These are phyloP conservation scores for Scotopteryx bipunctaria DNA, from an alignment of 2,888 invertebrate genomes.

Conservation along the genomic window DNA sequence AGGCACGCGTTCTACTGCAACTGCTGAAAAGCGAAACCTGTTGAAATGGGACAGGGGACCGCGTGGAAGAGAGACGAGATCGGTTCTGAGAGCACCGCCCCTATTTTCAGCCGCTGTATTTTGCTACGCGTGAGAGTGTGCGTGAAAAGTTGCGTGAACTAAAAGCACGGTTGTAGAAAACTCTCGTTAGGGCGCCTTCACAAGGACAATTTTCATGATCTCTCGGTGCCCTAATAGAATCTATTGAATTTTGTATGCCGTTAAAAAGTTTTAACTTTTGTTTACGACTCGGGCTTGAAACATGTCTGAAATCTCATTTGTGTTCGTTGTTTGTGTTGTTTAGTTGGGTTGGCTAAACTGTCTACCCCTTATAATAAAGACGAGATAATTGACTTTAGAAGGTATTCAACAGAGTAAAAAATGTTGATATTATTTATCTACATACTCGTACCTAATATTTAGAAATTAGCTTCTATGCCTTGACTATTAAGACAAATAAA, in stretches of 20 bases:
- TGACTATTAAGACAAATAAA: too few relatives aligned
- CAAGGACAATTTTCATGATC: slow-evolving; percentile 68
- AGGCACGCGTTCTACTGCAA: slow-evolving; percentile 78
- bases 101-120: slow-evolving; percentile 75
- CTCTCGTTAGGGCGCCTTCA: slow-evolving; percentile 77
- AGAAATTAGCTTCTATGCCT: too few relatives aligned
- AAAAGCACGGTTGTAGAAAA: slow-evolving; percentile 77
- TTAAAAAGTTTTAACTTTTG: slow-evolving; percentile 34
- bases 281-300: slow-evolving; percentile 27
- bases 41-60: slow-evolving; percentile 78
- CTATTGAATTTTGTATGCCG: slow-evolving; percentile 50
- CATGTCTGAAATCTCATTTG: slow-evolving; percentile 24
- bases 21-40: slow-evolving; percentile 82
- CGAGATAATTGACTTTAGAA: too few relatives aligned
- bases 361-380: not conserved
- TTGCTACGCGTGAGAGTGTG: slow-evolving; percentile 70
- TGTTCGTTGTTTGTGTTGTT: slow-evolving; percentile 14
- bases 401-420: too few relatives aligned
- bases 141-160: slow-evolving; percentile 74
- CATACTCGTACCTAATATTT: too few relatives aligned
- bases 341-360: not conserved
- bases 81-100: slow-evolving; percentile 46
- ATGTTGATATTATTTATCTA: too few relatives aligned
- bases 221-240: slow-evolving; percentile 54
- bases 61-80: slow-evolving; percentile 61